Evolutionary conservation across 2,113 vertebrate species (phyloP).

Genomic region (Larimichthys polyactis): DNA sequence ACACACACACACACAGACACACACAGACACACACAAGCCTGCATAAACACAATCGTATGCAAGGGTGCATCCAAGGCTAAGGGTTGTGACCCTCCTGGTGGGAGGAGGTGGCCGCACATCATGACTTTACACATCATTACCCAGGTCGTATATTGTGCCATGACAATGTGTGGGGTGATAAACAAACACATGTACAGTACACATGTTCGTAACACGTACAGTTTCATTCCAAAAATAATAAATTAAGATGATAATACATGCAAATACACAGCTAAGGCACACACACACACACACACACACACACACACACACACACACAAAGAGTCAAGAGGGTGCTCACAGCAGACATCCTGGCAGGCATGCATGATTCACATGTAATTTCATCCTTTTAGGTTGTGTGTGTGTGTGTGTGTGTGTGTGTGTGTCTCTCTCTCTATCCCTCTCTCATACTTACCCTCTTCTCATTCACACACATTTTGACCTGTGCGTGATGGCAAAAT

Average conservation of each 20-base stretch:
- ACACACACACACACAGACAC: slow-evolving; percentile 28
- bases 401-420: slow-evolving; percentile 9
- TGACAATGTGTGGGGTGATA: not conserved
- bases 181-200: not conserved
- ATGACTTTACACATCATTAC: slow-evolving; percentile 60
- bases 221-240: slow-evolving; percentile 16
- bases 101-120: slow-evolving; percentile 45
- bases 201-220: not conserved
- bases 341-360: slow-evolving; percentile 10
- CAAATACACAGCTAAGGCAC: slow-evolving; percentile 24
- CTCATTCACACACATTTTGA: slow-evolving; percentile 72
- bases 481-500: slow-evolving; percentile 74
- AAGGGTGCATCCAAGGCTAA: slow-evolving; percentile 67
- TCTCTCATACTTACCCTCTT: slow-evolving; percentile 48
- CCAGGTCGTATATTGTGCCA: slow-evolving; percentile 8
- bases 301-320: not conserved
- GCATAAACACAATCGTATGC: slow-evolving; percentile 25
- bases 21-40: not conserved
- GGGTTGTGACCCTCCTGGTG: slow-evolving; percentile 62
- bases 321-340: slow-evolving; percentile 15
- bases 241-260: slow-evolving; percentile 18
- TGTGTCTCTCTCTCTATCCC: not conserved
- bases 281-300: too few species aligned
- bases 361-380: slow-evolving; percentile 40
- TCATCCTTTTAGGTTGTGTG: slow-evolving; percentile 35